A percentile compares a stretch with the other conserved stretches of the same genome.
phyloP scores from a whole-genome alignment of 1,140 invertebrate species.

The Cotesia glomerata region DNA sequence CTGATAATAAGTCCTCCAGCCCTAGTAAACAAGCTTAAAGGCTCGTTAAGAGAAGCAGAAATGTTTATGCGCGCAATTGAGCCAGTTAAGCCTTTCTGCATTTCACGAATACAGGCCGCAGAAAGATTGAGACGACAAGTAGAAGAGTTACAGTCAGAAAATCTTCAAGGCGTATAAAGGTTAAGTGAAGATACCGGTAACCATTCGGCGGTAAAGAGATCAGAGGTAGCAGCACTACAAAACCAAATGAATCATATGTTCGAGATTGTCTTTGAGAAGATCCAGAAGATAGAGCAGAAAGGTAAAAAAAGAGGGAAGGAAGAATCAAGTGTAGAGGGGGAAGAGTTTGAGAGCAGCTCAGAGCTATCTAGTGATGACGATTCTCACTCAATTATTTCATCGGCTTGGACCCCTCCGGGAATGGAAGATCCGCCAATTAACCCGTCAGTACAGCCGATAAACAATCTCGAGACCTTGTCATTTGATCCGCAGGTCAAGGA shows the following conservation, averaged over 20 bases:
- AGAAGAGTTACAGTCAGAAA: background rate
- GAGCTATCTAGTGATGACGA: background rate
- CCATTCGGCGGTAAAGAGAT: background rate
- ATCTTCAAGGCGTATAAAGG: background rate
- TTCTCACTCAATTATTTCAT: background rate
- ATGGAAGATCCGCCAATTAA: background rate
- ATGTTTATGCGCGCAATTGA: slow-evolving; percentile 12
- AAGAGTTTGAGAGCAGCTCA: background rate
- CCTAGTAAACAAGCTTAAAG: slow-evolving; percentile 32
- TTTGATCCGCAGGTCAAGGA: slow-evolving; percentile 32
- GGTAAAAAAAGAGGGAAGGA: background rate
- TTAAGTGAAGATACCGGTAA: background rate
- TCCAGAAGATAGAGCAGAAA: background rate
- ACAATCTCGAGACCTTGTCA: background rate
- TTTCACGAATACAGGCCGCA: slow-evolving; percentile 18
- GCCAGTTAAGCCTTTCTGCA: slow-evolving; percentile 13
- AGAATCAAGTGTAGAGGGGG: background rate
- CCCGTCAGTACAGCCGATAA: background rate
- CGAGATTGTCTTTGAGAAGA: background rate
- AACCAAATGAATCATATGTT: background rate
- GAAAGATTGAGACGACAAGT: background rate
- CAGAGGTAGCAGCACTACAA: background rate
- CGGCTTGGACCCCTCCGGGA: background rate
- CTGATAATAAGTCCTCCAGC: slow-evolving; percentile 36
- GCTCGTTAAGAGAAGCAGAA: slow-evolving; percentile 25